Base-by-base conservation (phyloP, 2,888 invertebrate species). In the Melinaea marsaeus region DNA sequence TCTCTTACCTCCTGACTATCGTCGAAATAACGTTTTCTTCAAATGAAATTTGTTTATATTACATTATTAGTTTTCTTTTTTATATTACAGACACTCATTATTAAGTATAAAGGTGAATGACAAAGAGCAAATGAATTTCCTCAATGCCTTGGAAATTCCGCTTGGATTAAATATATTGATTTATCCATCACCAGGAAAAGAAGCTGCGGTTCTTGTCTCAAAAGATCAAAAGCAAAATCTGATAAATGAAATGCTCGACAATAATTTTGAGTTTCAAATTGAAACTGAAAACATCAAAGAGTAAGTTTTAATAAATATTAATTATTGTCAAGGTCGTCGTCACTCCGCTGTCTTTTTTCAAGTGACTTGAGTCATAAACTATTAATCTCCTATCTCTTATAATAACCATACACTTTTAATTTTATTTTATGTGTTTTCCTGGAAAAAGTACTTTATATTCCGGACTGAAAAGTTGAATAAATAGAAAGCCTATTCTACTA, bases 201-300 rank as follows among this genome's bases (percentile, higher is more conserved):
- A 64, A 51, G 61, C 69, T 61, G 33, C 67, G 55, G 66, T 86
- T 2, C 69, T 87, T 4, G 86, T 86, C 0, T 68, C 81, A 0
- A 72, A 72, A 47, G 75, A 80, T 1, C 72, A 73, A 57, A 79
- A 73, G 33, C 33, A 59, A 2, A 57, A 66, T 13, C 83, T 86
- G 64, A 74, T 84, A 74, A 73, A 76, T 61, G 75, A 74, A 61
- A 72, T 86, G 0, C 69, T 62, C 9, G 71, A 61, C 2, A 74
- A 77, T 37, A 79, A 78, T 3, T 70, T 82, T 59, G 72, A 75
- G 51, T 83, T 73, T 63, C 71, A 71, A 64, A 56, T 85, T 13
- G 74, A 78, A 60, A 70, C 79, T 11, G 78, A 81, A 9, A 83
- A 88, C 72, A 74, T 88, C 37, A 84, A 83, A 61, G 79, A 81